Base-by-base conservation (phyloP, 2,113 vertebrate species). In the Oryzias curvinotus region DNA sequence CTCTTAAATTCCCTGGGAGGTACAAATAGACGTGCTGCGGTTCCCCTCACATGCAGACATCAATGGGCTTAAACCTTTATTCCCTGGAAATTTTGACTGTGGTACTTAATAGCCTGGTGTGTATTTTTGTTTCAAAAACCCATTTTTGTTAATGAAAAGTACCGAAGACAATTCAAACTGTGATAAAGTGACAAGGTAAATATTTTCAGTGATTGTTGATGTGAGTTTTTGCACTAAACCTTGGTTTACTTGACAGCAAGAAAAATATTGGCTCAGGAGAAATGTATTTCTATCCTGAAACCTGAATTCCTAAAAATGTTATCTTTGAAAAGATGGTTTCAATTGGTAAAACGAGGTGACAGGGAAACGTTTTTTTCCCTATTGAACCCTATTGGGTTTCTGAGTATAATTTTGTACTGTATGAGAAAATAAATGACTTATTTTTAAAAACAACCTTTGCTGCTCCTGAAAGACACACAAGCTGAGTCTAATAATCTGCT, bases 401-500 rank as follows among this genome's bases (percentile, higher is more conserved):
- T 75, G 47, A 73, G 69, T 71, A 71, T 68, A 73, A 67, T 47
- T 48, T 14, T 80, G 52, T 67, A 41, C 18, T 23, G 52, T 50
- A 59, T 69, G 74, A 73, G 43, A 56, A 83, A 79, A 76, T 73
- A 77, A 77, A 85, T 83, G 78, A 75, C 68, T 41, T 54, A 36
- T 19, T 52, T 23, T 66, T 66, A 60, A 61, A 80, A 76, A 62
- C 51, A 68, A 55, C 52, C 50, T 21, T 51, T 77, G 53, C 61
- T 57, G 5, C 57, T 78, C 67, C 73, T 71, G 19, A 5, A 55
- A 73, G 52, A 52, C 62, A 63, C 56, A 67, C 52, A 78, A 68
- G 44, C 75, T 44, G 49, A 75, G 62, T 88, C 76, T 72, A 77
- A 56, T 76, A 81, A 84, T 79, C 74, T 78, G 52, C 76, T 72